Evolutionary conservation across 53 echinoderm and acorn worm species (phyloP).

Genomic region (Mesocentrotus franciscanus): DNA sequence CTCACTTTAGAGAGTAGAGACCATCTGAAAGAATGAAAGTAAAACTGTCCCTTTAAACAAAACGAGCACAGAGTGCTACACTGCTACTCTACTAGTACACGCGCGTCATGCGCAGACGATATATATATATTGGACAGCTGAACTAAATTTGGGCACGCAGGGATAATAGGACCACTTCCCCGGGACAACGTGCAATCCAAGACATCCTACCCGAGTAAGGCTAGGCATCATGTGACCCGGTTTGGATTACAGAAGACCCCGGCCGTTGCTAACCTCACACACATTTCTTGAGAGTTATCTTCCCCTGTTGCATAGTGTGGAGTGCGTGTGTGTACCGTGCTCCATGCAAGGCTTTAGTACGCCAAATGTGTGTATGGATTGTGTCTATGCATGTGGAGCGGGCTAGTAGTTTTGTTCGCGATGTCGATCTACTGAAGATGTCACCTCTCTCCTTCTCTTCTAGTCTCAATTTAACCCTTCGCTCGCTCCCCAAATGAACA

Average conservation of each 20-base stretch:
- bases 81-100: background rate
- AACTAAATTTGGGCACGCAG: background rate
- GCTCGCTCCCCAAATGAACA: background rate
- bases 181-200: background rate
- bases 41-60: background rate
- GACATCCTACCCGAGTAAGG: background rate
- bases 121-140: background rate
- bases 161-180: background rate
- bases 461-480: background rate
- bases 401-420: background rate
- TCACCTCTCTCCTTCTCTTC: background rate
- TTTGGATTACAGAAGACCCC: background rate
- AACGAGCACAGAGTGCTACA: background rate
- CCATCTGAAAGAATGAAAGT: no score
- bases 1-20: no score
- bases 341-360: background rate
- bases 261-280: background rate
- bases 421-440: background rate
- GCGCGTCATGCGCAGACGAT: background rate
- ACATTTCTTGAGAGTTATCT: constrained; percentile 13
- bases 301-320: background rate
- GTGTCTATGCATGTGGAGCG: background rate
- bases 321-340: background rate
- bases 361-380: background rate
- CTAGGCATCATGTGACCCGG: background rate